These are phyloP conservation scores for Buphagus erythrorhynchus DNA, from an alignment of 2,797 vertebrate species.

Conservation along the genomic window DNA sequence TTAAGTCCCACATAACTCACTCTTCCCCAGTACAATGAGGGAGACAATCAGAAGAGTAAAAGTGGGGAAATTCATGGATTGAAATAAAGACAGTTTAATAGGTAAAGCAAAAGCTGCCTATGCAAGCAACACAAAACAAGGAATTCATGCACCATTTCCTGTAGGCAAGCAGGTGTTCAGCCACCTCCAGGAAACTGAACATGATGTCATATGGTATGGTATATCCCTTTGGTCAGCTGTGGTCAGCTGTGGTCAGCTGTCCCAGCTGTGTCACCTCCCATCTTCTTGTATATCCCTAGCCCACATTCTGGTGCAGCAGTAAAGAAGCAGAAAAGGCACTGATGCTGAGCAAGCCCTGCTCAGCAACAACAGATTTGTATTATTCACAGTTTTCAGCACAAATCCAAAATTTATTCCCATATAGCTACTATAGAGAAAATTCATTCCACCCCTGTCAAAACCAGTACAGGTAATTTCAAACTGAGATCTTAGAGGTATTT, in stretches of 20 bases:
- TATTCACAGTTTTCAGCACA: background rate
- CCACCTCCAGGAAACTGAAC: background rate
- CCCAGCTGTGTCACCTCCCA: background rate
- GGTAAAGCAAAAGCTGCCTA: background rate
- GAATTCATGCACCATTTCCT: background rate
- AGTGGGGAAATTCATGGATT: background rate
- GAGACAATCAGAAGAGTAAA: background rate
- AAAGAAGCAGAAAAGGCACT: background rate
- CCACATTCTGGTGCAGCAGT: accelerated
- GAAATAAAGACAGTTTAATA: background rate
- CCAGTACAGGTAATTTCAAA: background rate
- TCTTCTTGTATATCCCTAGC: background rate
- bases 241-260: too few relatives aligned
- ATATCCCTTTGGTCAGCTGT: background rate
- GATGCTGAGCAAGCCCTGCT: background rate
- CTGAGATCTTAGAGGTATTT: background rate
- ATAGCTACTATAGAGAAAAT: background rate
- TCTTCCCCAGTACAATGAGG: background rate
- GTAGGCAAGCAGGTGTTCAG: background rate
- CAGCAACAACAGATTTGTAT: background rate
- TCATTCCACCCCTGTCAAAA: background rate
- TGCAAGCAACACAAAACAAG: background rate
- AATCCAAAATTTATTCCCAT: background rate
- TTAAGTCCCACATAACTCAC: background rate
- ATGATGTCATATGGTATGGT: background rate